These are phyloP conservation scores for Serranus cabrilla DNA, from an alignment of 2,797 vertebrate genomes.

Conservation along the genomic window DNA sequence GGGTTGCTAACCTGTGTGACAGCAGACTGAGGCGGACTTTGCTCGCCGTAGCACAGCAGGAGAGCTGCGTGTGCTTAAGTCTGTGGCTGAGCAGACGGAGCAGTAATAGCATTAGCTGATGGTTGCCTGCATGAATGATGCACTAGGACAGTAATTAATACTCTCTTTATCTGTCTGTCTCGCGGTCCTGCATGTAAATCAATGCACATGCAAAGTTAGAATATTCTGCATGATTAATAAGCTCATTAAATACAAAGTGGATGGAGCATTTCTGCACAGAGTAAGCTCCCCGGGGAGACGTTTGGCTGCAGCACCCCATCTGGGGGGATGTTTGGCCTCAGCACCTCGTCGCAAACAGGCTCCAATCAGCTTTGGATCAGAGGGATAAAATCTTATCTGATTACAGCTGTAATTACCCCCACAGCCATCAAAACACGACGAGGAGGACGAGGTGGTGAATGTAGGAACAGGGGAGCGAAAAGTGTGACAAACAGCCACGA, in stretches of 20 bases:
- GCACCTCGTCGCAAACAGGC: conserved; percentile 22
- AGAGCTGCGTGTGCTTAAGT: conserved; percentile 10
- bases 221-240: background rate
- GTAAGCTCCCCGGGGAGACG: conserved; percentile 18
- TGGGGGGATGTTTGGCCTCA: background rate
- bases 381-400: conserved; percentile 43
- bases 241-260: background rate
- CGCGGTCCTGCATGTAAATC: background rate
- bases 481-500: background rate
- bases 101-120: conserved; percentile 63
- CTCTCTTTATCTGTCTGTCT: background rate
- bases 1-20: conserved; percentile 33
- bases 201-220: background rate
- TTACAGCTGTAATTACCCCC: conserved; percentile 28
- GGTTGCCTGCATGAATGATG: conserved; percentile 30
- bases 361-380: conserved; percentile 42
- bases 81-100: conserved; percentile 49
- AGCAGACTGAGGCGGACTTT: conserved; percentile 27
- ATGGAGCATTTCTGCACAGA: background rate
- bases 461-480: background rate
- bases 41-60: conserved; percentile 22
- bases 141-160: conserved; percentile 48
- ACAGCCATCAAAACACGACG: background rate
- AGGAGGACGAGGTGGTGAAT: background rate
- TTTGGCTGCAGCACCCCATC: conserved; percentile 21